These are phyloP conservation scores for Spea multiplicata DNA, from an alignment of 2,113 vertebrate species.

Conservation along the genomic window DNA sequence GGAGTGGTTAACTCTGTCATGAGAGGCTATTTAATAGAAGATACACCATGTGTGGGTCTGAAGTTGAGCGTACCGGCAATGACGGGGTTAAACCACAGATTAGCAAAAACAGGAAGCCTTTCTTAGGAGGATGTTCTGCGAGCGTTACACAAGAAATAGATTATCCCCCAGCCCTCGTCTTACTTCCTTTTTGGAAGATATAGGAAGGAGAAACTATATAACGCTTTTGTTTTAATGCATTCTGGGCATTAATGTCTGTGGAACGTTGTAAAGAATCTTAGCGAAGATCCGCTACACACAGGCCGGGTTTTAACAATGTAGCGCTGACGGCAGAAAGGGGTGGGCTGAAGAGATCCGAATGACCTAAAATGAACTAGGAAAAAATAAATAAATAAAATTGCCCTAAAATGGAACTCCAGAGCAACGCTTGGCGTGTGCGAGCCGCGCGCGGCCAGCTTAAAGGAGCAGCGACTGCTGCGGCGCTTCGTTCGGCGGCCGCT, in stretches of 20 bases:
- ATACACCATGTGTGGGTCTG: constrained; percentile 10
- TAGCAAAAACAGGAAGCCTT: constrained; percentile 19
- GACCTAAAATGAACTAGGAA: constrained; percentile 38
- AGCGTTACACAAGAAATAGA: constrained; percentile 14
- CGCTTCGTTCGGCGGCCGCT: background rate
- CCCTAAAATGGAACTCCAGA: constrained; percentile 24
- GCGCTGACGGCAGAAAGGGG: background rate
- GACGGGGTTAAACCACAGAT: constrained; percentile 13
- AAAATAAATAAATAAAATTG: constrained; percentile 9
- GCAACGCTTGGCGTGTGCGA: background rate
- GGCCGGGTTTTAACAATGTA: background rate
- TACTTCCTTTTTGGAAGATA: background rate
- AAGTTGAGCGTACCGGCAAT: background rate
- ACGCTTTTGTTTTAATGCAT: constrained; percentile 1
- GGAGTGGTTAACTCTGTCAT: constrained; percentile 12
- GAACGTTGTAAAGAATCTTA: background rate
- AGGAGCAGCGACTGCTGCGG: background rate
- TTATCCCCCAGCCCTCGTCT: background rate
- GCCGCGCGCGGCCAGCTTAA: constrained; percentile 22
- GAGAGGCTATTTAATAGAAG: constrained; percentile 21
- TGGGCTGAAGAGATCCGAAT: background rate
- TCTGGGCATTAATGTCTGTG: background rate
- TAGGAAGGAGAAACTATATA: background rate
- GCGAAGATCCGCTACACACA: background rate
- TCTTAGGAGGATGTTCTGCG: constrained; percentile 28